Evolutionary conservation across 2,797 vertebrate genomes (phyloP).

Genomic region (Anguilla megastoma): DNA sequence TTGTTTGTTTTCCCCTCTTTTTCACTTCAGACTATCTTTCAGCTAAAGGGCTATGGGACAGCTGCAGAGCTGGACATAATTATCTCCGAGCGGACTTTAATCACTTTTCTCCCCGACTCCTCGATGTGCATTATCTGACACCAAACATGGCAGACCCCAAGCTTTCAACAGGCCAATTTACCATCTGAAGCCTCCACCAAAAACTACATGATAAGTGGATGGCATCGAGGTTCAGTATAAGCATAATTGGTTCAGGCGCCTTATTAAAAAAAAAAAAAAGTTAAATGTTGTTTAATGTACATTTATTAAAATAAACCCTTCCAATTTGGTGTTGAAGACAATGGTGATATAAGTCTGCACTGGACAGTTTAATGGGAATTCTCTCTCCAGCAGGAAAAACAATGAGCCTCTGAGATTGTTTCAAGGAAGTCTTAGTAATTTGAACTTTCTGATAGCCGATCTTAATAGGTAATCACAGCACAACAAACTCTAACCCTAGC

Average conservation of each 20-base stretch:
- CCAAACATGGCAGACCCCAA: conserved; percentile 66
- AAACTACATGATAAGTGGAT: conserved; percentile 59
- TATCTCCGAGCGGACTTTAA: conserved; percentile 76
- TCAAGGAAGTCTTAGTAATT: neutral
- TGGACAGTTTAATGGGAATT: conserved; percentile 24
- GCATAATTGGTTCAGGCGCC: conserved; percentile 62
- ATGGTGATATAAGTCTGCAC: conserved; percentile 37
- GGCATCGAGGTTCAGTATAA: conserved; percentile 54
- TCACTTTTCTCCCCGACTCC: conserved; percentile 72
- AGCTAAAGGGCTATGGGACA: conserved; percentile 73
- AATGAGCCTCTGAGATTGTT: neutral
- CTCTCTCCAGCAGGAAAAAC: neutral
- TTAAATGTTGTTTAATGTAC: conserved; percentile 58
- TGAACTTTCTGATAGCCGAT: neutral
- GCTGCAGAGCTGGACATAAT: conserved; percentile 74
- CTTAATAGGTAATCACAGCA: neutral
- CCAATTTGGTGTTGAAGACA: conserved; percentile 70
- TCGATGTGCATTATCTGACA: conserved; percentile 60
- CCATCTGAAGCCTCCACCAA: conserved; percentile 56
- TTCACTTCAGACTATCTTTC: conserved; percentile 72
- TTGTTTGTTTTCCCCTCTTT: conserved; percentile 46
- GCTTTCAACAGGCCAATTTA: conserved; percentile 75
- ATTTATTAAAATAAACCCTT: conserved; percentile 69
- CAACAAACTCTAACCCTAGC: neutral
- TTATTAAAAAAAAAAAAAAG: conserved; percentile 41